phyloP scores from a whole-genome alignment of 2,113 vertebrate species.

The Antigone vipio region DNA sequence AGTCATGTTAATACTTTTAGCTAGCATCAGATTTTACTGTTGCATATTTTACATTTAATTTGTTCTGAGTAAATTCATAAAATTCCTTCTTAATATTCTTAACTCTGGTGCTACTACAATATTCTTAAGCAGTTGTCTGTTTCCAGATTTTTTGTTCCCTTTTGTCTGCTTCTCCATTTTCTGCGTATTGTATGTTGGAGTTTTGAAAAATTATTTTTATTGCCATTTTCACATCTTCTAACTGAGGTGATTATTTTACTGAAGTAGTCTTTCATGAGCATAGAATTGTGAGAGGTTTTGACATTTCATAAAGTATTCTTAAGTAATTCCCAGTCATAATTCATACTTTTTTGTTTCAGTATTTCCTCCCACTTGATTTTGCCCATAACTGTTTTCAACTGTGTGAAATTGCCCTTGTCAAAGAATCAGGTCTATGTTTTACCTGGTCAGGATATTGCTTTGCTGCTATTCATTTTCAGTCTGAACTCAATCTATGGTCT shows the following conservation, averaged over 20 bases:
- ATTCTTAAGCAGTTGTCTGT: neutral
- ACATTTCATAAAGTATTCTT: neutral
- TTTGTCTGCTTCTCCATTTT: neutral
- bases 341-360: neutral
- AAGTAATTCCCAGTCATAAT: neutral
- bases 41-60: neutral
- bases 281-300: neutral
- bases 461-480: neutral
- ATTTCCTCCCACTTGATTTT: neutral
- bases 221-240: neutral
- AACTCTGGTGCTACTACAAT: neutral
- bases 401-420: neutral
- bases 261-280: neutral
- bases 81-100: neutral
- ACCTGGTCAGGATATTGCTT: neutral
- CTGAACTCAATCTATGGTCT: neutral
- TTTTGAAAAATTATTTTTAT: neutral
- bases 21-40: neutral
- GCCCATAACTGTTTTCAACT: neutral
- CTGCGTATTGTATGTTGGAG: neutral
- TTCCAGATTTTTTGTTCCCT: neutral
- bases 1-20: neutral
- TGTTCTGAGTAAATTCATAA: neutral
- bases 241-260: neutral
- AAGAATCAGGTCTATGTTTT: neutral